phyloP scores from a whole-genome alignment of 2,888 invertebrate species.

The Nudaria mundana region DNA sequence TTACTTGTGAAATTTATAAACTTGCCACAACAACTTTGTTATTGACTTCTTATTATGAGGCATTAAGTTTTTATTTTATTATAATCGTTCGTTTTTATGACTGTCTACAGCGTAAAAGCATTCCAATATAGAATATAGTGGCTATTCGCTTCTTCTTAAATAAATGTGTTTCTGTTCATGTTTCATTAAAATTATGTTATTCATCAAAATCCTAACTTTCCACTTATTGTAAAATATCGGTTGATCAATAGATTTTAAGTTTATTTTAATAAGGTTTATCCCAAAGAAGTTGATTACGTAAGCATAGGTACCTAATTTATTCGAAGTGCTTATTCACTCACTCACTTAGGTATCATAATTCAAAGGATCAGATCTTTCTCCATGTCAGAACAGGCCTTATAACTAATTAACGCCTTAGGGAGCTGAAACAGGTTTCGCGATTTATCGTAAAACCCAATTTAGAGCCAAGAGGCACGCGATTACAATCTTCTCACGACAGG shows the following conservation, averaged over 20 bases:
- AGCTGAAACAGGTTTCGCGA: slow-evolving; percentile 72
- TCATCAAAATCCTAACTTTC: too few species aligned
- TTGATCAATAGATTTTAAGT: too few species aligned
- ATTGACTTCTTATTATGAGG: slow-evolving; percentile 23
- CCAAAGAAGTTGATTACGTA: not conserved
- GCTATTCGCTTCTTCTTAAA: not conserved
- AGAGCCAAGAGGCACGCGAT: slow-evolving; percentile 79
- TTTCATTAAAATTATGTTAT: too few species aligned
- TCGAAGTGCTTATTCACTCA: too few species aligned
- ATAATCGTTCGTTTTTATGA: slow-evolving; percentile 19
- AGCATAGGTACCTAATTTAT: too few species aligned
- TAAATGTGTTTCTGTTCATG: too few species aligned
- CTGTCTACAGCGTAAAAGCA: too few species aligned
- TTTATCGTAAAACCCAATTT: slow-evolving; percentile 79
- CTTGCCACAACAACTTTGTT: slow-evolving; percentile 25
- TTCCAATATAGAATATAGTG: too few species aligned
- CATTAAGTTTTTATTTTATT: slow-evolving; percentile 20
- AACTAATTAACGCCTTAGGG: slow-evolving; percentile 74
- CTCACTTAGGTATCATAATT: slow-evolving; percentile 6
- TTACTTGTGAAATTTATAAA: slow-evolving; percentile 27
- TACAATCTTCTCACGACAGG: slow-evolving; percentile 81
- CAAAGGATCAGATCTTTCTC: slow-evolving; percentile 54
- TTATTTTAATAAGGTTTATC: too few species aligned
- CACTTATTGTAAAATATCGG: too few species aligned
- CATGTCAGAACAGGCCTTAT: slow-evolving; percentile 61